These are phyloP conservation scores for Trachelus tabidus DNA, from an alignment of 2,888 invertebrate genomes.

Conservation along the genomic window DNA sequence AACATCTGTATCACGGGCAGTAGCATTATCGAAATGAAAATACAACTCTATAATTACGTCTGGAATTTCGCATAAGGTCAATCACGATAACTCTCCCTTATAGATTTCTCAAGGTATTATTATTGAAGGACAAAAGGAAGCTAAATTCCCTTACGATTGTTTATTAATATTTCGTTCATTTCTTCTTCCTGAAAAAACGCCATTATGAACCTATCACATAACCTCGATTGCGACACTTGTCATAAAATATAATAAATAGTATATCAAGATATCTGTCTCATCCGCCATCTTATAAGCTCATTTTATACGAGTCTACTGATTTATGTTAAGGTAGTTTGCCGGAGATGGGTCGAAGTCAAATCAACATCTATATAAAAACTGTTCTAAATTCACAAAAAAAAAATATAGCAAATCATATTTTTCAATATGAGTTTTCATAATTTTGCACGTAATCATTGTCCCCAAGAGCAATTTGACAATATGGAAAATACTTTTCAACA, in stretches of 20 bases:
- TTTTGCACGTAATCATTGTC: too few species aligned
- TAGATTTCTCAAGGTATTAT: not conserved
- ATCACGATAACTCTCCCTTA: not conserved
- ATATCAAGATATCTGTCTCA: not conserved
- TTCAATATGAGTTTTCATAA: too few species aligned
- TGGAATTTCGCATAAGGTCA: not conserved
- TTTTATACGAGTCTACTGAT: not conserved
- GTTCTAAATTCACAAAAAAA: too few species aligned
- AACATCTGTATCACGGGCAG: not conserved
- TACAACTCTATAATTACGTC: not conserved
- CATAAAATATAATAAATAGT: not conserved
- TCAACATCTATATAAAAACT: too few species aligned
- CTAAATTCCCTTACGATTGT: not conserved
- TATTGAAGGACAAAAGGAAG: not conserved
- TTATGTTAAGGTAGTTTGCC: not conserved
- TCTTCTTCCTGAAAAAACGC: not conserved
- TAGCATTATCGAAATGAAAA: not conserved
- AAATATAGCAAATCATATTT: too few species aligned
- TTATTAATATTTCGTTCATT: not conserved
- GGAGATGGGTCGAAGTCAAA: too few species aligned
- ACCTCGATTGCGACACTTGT: not conserved
- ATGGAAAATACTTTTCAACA: too few species aligned
- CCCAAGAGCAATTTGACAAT: too few species aligned
- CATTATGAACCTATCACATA: not conserved
- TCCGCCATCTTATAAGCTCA: not conserved